Evolutionary conservation across 92 coral and sea anemone genomes (phyloP), one percentile per base, ranked within the genome.

Genomic region (Anthopleura xanthogrammica): DNA sequence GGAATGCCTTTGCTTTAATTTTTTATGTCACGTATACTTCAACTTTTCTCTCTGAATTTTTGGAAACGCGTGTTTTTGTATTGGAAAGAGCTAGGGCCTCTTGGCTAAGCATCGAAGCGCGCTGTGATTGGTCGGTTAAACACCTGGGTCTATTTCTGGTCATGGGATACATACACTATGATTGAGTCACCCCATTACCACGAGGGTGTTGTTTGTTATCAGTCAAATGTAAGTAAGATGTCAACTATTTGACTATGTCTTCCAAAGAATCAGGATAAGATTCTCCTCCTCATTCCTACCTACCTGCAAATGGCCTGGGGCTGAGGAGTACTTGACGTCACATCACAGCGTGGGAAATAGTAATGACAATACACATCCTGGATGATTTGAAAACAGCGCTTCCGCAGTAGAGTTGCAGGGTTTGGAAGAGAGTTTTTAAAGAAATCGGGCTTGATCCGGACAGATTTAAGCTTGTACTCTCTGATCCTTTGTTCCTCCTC

Each of bases 281-380:
- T 62, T 62, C 5, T 46, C 36, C 29, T 29, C 36, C 36, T 29
- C 4, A 10, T 71, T 60, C 57, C 20, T 64, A 62, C 79, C 46
- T 39, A 83, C 86, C 78, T 90, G 93, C 95, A 92, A 79, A 92
- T 84, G 13, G 91, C 89, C 89, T 92, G 95, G 84, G 95, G 91
- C 80, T 76, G 87, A 79, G 89, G 83, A 60, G 52, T 79, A 36
- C 89, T 75, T 78, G 90, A 81, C 77, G 95, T 84, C 80, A 70
- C 68, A 79, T 92, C 95, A 80, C 95, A 92, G 79, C 86, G 90
- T 20, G 95, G 95, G 76, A 92, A 87, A 52, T 84, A 81, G 71
- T 81, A 79, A 57, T 83, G 90, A 57, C 95, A 92, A 52, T 89
- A 92, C 91, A 92, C 82, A 42, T 92, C 93, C 54, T 81, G 80